Evolutionary conservation across 2,797 vertebrate genomes (phyloP), one percentile per base, ranked within the genome.

Genomic region (Heteromormyrus szaboi): DNA sequence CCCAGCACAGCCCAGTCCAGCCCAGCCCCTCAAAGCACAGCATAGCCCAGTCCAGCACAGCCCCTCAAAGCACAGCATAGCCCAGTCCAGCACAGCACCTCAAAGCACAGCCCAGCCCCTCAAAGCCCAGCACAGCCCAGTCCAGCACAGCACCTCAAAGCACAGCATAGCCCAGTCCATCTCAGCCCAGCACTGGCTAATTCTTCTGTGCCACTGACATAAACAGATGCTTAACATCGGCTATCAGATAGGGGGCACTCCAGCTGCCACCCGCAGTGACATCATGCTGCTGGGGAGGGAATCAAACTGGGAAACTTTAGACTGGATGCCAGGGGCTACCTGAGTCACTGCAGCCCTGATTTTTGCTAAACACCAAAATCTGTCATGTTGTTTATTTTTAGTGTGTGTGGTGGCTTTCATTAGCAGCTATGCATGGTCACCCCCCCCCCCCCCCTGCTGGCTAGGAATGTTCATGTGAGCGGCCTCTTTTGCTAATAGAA

Each of bases 381-480:
- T 41, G 72, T 79, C 33, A 79, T 44, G 4, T 79, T 79, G 72
- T 79, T 79, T 41, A 41, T 41, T 7, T 56, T 56, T 56, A 72
- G 12, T 4, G 14, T 17, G 33, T 17, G 0, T 8, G 14, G 33
- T n/a, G 14, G 37, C 72, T 41, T 41, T 79, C 17, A 79, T 41
- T 37, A 79, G 72, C 72, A 37, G 72, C 72, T 44, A 19, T 0
- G 5, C 72, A 44, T 41, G 72, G 22, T 53, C 51, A 8, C 84
- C 19, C 93, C 90, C 93, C 92, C 92, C 95, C 9, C 11, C 6
- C 7, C 8, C n/a, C 96, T 97, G 96, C 96, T 95, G 93, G 91
- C 94, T 94, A 95, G 92, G 96, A 95, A 93, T 95, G 95, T 95
- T 96, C 96, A 96, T 96, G 96, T 96, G 96, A 96, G 96, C 96